These are phyloP conservation scores for Eleutherodactylus coqui DNA, from an alignment of 2,797 vertebrate species.

Conservation along the genomic window DNA sequence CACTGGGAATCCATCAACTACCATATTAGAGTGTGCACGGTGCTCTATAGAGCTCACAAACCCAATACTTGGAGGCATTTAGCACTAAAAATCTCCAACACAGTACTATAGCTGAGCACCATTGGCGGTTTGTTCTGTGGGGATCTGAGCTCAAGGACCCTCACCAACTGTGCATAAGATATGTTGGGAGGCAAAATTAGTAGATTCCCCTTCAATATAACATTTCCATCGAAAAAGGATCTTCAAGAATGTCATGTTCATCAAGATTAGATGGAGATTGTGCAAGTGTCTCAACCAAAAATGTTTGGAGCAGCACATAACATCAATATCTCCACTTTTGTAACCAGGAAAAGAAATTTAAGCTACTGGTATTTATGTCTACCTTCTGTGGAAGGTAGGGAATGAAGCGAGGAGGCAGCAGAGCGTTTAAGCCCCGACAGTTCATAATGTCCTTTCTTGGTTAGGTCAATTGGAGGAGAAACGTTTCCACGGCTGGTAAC, in stretches of 20 bases:
- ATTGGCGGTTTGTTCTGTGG: not conserved
- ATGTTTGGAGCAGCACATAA: not conserved
- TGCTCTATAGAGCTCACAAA: not conserved
- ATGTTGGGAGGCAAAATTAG: not conserved
- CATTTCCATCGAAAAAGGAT: not conserved
- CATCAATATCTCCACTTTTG: not conserved
- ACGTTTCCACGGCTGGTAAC: slow-evolving; percentile 75
- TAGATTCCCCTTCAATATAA: too few species aligned
- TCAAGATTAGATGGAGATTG: not conserved
- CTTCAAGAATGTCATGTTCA: not conserved
- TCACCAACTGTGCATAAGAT: not conserved
- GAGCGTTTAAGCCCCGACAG: slow-evolving; percentile 78
- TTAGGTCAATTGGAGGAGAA: slow-evolving; percentile 75
- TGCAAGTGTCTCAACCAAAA: not conserved
- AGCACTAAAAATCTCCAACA: not conserved
- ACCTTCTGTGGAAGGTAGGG: slow-evolving; percentile 88
- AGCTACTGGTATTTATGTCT: slow-evolving; percentile 6
- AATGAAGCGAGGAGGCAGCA: slow-evolving; percentile 87
- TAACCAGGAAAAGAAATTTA: not conserved
- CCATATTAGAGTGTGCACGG: not conserved
- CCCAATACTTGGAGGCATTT: not conserved
- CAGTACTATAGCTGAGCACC: too few species aligned
- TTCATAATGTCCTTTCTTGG: slow-evolving; percentile 81
- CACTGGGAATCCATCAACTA: not conserved
- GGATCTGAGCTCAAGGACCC: too few species aligned